Evolutionary conservation across 1,140 invertebrate species (phyloP), one percentile per base, ranked within the genome.

Genomic region (Euwallacea fornicatus): DNA sequence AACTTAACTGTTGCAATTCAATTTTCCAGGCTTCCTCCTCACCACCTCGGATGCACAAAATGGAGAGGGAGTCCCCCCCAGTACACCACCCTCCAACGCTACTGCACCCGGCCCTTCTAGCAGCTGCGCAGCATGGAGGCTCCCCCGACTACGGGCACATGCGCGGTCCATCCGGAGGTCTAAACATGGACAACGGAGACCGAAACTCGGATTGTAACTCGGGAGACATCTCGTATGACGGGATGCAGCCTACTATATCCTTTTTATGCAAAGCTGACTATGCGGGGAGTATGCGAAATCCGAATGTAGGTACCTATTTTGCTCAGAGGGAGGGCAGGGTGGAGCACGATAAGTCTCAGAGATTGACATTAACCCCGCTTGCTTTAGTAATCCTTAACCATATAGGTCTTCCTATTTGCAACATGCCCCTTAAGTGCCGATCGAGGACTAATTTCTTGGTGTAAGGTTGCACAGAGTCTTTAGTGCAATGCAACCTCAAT

Each of bases 211-310:
- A 95, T 84, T 93, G 92, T 86, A 94, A 94, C 84, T 93, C 92
- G 75, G 91, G 88, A 63, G 92, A 94, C 81, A 90, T 93, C 82
- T 88, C 88, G 77, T 95, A 92, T 86, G 93, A 95, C 83, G 92
- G 92, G 83, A 90, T 93, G 87, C 91, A 92, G 85, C 92, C 92
- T 91, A 93, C 92, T 89, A 94, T 95, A 93, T 95, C 93, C 91
- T 95, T 95, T 93, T 89, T 86, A 86, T 81, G 75, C 78, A 80
- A 79, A 78, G 47, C 58, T 50, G 73, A 76, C 76, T 77, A 75
- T 74, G 74, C 70, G 66, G 75, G 75, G 46, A 10, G 9, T 47
- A 47, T 47, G 46, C 46, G 46, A 33, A 33, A 33, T 33, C 21
- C 21, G 21, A 33, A 33, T 33, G 21, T 33, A 33, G 21, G 21